A percentile compares a stretch with the other conserved stretches of the same genome.
Evolutionary conservation across 2,797 vertebrate genomes (phyloP).

Genomic region (Lutra lutra): DNA sequence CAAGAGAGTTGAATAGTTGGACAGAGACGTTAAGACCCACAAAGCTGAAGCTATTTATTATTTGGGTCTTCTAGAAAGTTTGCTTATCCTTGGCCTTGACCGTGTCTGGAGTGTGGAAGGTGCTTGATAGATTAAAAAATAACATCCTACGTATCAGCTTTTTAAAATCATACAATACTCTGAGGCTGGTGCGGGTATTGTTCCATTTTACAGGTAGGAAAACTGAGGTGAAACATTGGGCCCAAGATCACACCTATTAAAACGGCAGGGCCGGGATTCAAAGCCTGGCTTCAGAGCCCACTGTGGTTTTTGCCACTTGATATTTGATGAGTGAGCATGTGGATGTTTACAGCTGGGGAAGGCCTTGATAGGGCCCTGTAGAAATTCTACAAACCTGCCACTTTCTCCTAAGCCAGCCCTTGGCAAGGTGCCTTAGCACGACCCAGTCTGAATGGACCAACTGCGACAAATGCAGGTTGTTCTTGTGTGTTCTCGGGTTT

Average conservation of each 20-base stretch:
- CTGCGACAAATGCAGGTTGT: background rate
- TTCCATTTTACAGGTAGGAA: background rate
- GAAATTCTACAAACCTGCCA: background rate
- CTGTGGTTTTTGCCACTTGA: background rate
- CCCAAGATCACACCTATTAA: background rate
- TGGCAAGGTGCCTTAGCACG: background rate
- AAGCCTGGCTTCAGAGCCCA: background rate
- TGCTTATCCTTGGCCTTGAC: background rate
- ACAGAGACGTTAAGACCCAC: background rate
- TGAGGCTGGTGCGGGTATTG: background rate
- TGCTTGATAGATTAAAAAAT: background rate
- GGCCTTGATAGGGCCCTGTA: background rate
- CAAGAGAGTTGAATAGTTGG: background rate
- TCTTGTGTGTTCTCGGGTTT: background rate
- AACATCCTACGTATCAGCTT: rapidly evolving
- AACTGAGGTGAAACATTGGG: background rate
- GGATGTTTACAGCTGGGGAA: too few species aligned
- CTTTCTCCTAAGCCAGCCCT: background rate
- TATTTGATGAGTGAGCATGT: rapidly evolving
- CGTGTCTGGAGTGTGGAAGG: background rate
- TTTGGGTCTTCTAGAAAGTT: background rate
- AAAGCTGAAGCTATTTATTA: background rate
- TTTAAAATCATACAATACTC: background rate
- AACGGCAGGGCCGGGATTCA: background rate
- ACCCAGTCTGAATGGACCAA: background rate